Base-by-base conservation (phyloP, 2,888 invertebrate species). In the Acleris holmiana region DNA sequence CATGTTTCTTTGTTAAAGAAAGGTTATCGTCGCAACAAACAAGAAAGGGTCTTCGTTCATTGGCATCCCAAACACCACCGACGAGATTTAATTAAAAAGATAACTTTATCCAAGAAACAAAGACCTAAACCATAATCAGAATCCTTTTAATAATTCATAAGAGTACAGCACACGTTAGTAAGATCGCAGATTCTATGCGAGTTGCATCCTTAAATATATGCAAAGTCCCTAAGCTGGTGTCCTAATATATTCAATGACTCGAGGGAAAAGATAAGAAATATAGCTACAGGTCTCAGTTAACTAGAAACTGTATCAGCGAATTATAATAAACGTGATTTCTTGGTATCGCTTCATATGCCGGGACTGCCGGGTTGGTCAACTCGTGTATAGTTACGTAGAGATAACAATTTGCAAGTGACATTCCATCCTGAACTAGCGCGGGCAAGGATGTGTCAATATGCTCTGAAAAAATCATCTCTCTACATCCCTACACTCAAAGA, bases 131-230 rank as follows among this genome's bases (percentile, higher is more conserved):
- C 51, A 67, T 60, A 57, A 66, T 66, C 60, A 62, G 67, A 66
- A 67, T 68, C 47, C 57, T 51, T 66, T 74, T 67, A 71, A 74
- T 74, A 72, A 74, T 74, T 74, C 73, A 73, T 73, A 73, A 72
- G 69, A 54, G 48, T 65, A 40, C 35, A 60, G 56, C 67, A 51
- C 66, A 65, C 67, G 66, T 67, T 61, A 57, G 61, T 69, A 58
- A 69, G 68, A 69, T 69, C 55, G 57, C 68, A 66, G 66, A 73
- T 74, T 67, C 70, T 67, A 68, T 67, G 66, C 68, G 58, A 69
- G 60, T 29, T 63, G 69, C 65, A 67, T 67, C 61, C 60, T 68
- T 66, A 72, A 70, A 68, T 57, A 65, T 69, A 71, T 72, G 69
- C 71, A 66, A 68, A 67, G 53, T 64, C 48, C 61, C 56, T 69